Conservation (phyloP, 2,888 invertebrate species). For the Scaeva pyrastri region DNA sequence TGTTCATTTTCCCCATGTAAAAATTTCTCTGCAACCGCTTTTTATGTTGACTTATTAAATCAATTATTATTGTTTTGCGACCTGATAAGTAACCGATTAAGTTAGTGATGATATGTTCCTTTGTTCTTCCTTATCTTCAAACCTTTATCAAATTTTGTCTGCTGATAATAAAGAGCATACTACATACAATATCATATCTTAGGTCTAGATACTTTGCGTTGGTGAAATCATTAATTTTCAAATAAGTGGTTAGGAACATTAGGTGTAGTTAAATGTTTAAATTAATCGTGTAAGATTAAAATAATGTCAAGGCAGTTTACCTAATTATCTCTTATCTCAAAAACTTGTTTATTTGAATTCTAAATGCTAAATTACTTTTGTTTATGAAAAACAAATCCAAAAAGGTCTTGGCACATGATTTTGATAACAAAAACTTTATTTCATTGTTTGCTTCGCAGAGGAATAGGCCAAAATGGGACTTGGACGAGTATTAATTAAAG, state of each 20-base stretch:
- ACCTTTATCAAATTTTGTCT: background rate
- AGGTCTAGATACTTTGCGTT: background rate
- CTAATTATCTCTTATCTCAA: background rate
- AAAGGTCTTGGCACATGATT: background rate
- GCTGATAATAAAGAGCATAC: background rate
- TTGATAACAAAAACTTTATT: constrained; percentile 1
- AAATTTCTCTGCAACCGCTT: background rate
- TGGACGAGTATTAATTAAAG: constrained; percentile 85
- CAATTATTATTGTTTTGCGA: background rate
- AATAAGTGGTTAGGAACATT: no score
- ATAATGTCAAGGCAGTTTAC: background rate
- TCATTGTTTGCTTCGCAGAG: constrained; percentile 27
- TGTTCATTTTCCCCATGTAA: background rate
- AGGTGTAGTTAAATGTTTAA: no score
- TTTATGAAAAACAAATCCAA: background rate
- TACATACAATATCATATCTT: background rate
- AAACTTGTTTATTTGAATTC: background rate
- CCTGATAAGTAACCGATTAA: constrained; percentile 1
- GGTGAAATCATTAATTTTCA: background rate
- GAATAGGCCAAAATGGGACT: constrained; percentile 77
- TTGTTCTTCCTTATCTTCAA: constrained; percentile 2
- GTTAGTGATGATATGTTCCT: background rate
- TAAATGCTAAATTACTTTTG: background rate
- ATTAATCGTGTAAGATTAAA: background rate
- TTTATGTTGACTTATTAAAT: background rate